Percentiles rank a stretch among this genome's conserved stretches.
Conservation (phyloP, 1,140 invertebrate genomes). For the Euglossa dilemma region DNA sequence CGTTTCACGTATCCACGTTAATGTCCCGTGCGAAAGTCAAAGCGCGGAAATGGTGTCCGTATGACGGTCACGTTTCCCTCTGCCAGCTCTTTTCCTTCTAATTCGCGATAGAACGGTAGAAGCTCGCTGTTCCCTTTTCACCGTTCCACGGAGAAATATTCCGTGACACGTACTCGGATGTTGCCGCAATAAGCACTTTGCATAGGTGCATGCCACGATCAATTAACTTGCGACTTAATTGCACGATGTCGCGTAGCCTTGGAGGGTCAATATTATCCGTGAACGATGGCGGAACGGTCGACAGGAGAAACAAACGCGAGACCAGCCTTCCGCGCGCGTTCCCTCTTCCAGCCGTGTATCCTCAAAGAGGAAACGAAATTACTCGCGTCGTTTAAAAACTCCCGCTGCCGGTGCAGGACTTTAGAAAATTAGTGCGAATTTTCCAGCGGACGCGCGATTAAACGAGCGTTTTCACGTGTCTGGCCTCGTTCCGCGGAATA, state of each 20-base stretch:
- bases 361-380: conserved; percentile 22
- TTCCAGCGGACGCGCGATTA: background rate
- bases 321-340: too few species aligned
- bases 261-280: conserved; percentile 38
- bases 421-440: background rate
- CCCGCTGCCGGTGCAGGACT: background rate
- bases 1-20: background rate
- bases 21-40: too few species aligned
- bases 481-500: background rate
- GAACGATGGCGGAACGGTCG: background rate
- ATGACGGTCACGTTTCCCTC: background rate
- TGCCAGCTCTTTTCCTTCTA: background rate
- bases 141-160: background rate
- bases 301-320: conserved; percentile 4
- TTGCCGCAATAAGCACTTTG: too few species aligned
- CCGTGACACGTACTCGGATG: background rate
- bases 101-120: background rate
- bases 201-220: background rate
- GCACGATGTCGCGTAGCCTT: conserved; percentile 22
- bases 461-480: background rate
- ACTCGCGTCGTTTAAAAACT: background rate
- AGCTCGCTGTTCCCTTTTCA: background rate
- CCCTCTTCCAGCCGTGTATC: background rate
- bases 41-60: background rate
- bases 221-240: conserved; percentile 49